Evolutionary conservation across 2,113 vertebrate species (phyloP).

Genomic region (Dromas ardeola): DNA sequence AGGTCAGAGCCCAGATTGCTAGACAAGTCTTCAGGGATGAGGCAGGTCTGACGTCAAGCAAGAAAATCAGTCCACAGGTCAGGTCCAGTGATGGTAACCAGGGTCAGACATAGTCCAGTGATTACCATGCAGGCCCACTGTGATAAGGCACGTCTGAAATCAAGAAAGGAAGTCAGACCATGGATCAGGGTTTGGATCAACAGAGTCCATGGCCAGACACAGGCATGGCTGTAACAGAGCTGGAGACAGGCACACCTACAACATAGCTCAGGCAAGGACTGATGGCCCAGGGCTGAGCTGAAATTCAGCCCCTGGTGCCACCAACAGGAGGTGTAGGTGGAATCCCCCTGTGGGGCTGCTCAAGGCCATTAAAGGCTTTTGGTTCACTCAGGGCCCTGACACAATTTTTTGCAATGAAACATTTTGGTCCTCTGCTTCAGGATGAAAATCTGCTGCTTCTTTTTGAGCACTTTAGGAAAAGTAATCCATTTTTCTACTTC

Average conservation of each 20-base stretch:
- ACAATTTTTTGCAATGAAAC: neutral
- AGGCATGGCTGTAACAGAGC: neutral
- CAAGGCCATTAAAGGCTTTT: neutral
- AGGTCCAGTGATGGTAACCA: neutral
- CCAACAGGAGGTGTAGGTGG: neutral
- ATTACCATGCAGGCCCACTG: neutral
- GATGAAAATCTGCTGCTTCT: neutral
- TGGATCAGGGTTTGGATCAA: neutral
- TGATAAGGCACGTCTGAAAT: neutral
- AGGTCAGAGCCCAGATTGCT: too few relatives aligned
- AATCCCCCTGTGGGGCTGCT: neutral
- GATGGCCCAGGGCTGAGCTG: neutral
- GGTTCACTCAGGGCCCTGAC: neutral
- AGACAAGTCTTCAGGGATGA: neutral
- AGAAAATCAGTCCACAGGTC: neutral
- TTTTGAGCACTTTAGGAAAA: neutral
- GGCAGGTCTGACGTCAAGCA: neutral
- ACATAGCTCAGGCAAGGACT: neutral
- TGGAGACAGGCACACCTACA: neutral
- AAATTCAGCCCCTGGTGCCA: neutral
- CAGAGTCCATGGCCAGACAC: too few relatives aligned
- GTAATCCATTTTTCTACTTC: neutral
- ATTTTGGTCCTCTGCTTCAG: neutral
- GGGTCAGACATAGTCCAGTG: neutral
- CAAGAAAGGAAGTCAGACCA: neutral